phyloP scores from a whole-genome alignment of 1,140 invertebrate species.

The Hermatobates lingyangjiaoensis region DNA sequence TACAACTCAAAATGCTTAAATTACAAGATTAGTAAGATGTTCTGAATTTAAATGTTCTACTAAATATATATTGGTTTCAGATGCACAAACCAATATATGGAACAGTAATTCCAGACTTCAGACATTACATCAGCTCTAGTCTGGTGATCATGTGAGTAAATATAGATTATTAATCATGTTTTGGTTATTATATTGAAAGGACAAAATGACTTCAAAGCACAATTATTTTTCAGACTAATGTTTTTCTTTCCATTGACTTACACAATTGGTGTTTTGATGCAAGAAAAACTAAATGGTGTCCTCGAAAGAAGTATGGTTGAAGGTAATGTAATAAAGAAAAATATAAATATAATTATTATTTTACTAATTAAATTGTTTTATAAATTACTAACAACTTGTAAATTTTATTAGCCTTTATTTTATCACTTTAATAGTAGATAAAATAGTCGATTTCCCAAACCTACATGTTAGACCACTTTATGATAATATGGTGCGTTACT shows the following conservation, averaged over 20 bases:
- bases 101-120: conserved; percentile 10
- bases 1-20: no score
- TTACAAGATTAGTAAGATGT: no score
- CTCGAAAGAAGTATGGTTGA: conserved; percentile 16
- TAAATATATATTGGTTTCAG: conserved; percentile 5
- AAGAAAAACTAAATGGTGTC: conserved; percentile 16
- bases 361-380: conserved; percentile 10
- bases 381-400: no score
- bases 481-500: no score
- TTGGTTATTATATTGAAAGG: no score
- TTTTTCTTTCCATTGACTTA: conserved; percentile 17
- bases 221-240: conserved; percentile 14
- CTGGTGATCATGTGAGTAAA: conserved; percentile 15
- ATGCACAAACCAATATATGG: conserved; percentile 14
- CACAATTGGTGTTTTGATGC: conserved; percentile 13
- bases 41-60: background rate
- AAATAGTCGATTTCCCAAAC: no score
- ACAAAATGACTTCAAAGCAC: no score
- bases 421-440: no score
- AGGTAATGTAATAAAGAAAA: conserved; percentile 17
- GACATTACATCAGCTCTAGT: conserved; percentile 15
- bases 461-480: no score
- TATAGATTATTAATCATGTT: no score
- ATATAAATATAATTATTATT: conserved; percentile 11
- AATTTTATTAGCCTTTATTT: no score